These are phyloP conservation scores for Asobara japonica DNA, from an alignment of 1,140 invertebrate genomes.

Conservation along the genomic window DNA sequence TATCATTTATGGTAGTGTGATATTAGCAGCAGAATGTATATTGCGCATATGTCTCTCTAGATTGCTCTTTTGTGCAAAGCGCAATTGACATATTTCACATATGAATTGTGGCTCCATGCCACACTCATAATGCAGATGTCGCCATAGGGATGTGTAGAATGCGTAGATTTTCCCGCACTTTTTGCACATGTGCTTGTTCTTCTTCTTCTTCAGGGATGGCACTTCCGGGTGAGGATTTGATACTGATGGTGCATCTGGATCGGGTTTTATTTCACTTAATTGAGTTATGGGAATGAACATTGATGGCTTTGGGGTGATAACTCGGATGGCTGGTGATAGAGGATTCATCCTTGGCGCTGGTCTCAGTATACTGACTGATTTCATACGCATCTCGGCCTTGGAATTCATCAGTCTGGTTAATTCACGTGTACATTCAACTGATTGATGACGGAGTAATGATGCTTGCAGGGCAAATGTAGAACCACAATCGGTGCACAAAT, in stretches of 20 bases:
- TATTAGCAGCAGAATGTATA: slow-evolving; percentile 43
- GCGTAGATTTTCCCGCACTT: slow-evolving; percentile 65
- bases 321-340: not conserved
- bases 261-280: slow-evolving; percentile 7
- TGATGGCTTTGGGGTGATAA: not conserved
- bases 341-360: not conserved
- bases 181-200: slow-evolving; percentile 60
- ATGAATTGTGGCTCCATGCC: slow-evolving; percentile 67
- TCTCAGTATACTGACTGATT: not conserved
- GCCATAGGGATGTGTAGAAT: slow-evolving; percentile 63
- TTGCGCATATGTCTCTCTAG: slow-evolving; percentile 57
- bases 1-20: slow-evolving; percentile 11
- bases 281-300: not conserved
- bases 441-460: slow-evolving; percentile 61
- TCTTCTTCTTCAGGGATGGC: slow-evolving; percentile 36
- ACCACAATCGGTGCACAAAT: slow-evolving; percentile 38
- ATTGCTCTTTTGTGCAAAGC: slow-evolving; percentile 65
- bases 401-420: slow-evolving; percentile 28
- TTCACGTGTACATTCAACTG: slow-evolving; percentile 57
- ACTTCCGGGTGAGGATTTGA: not conserved
- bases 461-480: slow-evolving; percentile 53
- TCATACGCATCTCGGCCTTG: not conserved
- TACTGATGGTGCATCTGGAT: not conserved
- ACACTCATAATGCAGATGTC: slow-evolving; percentile 70
- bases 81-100: slow-evolving; percentile 60